Percentiles rank a stretch among this genome's conserved stretches.
Evolutionary conservation across 2,797 vertebrate genomes (phyloP).

Genomic region (Gymnoscopelus microlampas): DNA sequence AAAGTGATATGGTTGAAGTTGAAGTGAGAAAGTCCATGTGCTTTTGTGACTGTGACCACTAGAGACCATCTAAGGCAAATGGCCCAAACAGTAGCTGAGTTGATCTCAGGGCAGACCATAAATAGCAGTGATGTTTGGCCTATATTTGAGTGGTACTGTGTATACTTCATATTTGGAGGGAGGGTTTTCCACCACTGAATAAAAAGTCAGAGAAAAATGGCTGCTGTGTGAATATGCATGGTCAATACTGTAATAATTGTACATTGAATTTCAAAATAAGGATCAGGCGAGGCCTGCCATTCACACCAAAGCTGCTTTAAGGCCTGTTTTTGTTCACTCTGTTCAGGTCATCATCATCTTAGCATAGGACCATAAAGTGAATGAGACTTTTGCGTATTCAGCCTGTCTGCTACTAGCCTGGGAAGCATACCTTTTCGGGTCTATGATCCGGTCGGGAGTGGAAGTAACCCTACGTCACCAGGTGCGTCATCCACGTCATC

Average conservation of each 20-base stretch:
- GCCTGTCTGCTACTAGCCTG: background rate
- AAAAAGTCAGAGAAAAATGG: too few relatives aligned
- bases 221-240: background rate
- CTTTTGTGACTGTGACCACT: background rate
- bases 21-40: background rate
- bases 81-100: slow-evolving; percentile 35
- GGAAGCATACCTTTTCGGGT: too few relatives aligned
- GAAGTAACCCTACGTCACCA: too few relatives aligned
- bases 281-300: background rate
- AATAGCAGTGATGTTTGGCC: slow-evolving; percentile 29
- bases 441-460: too few relatives aligned
- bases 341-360: background rate
- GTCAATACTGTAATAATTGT: background rate
- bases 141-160: background rate
- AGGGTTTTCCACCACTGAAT: too few relatives aligned
- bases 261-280: background rate
- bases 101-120: slow-evolving; percentile 29
- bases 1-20: too few relatives aligned
- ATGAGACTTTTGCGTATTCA: background rate
- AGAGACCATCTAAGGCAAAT: slow-evolving; percentile 40
- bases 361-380: background rate
- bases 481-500: too few relatives aligned
- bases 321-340: background rate
- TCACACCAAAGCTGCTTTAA: background rate
- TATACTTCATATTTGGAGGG: background rate